Evolutionary conservation across 1,140 invertebrate genomes (phyloP).

Genomic region (Drosophila eugracilis): DNA sequence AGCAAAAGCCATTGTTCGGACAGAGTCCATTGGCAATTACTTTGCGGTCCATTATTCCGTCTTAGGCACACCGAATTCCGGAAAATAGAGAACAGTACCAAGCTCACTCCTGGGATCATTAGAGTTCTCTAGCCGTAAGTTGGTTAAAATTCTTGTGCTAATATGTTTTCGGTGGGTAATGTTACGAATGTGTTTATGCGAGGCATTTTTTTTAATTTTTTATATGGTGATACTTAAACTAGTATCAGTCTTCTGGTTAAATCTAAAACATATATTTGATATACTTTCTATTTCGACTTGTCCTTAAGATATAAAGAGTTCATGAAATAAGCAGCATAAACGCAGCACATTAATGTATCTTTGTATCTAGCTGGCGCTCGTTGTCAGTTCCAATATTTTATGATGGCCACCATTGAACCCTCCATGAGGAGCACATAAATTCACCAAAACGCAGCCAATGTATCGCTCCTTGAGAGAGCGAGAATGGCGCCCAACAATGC

Average conservation of each 20-base stretch:
- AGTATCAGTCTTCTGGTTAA: too few species aligned
- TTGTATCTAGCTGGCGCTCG: conserved; percentile 39
- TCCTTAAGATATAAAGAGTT: background rate
- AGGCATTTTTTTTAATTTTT: background rate
- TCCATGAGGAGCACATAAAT: conserved; percentile 70
- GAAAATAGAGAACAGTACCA: conserved; percentile 9
- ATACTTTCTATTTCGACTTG: background rate
- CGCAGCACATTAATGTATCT: conserved; percentile 9
- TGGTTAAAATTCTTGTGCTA: conserved; percentile 6
- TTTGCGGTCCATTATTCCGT: conserved; percentile 59
- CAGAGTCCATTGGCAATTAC: conserved; percentile 59
- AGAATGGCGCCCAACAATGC: conserved; percentile 56
- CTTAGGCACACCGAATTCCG: conserved; percentile 16
- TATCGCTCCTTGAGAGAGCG: conserved; percentile 57
- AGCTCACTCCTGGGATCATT: conserved; percentile 24
- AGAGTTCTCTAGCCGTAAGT: conserved; percentile 1
- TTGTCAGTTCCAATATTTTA: conserved; percentile 77
- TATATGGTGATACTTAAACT: too few species aligned
- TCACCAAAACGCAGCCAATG: conserved; percentile 66
- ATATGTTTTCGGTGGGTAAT: background rate
- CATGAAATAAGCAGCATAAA: background rate
- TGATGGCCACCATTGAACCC: conserved; percentile 72
- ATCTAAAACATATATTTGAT: too few species aligned
- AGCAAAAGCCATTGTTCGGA: conserved; percentile 59
- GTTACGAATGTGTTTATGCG: too few species aligned